A percentile compares a stretch with the other conserved stretches of the same genome.
phyloP scores from a whole-genome alignment of 2,888 invertebrate genomes.

The Kuschelorhynchus macadamiae region DNA sequence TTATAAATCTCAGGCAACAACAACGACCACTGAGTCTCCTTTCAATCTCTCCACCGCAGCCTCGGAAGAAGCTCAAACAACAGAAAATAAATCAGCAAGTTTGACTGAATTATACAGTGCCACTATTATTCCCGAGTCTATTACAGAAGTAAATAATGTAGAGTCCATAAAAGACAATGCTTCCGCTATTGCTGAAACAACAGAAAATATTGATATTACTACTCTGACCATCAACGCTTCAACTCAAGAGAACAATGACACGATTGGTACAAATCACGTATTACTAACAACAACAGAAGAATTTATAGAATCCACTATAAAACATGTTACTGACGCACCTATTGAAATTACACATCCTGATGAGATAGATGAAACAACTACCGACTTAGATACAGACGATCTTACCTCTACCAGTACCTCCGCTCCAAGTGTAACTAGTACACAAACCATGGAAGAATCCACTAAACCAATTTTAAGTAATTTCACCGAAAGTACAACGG shows the following conservation, averaged over 20 bases:
- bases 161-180: not conserved
- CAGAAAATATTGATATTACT: slow-evolving; percentile 19
- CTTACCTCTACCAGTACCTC: slow-evolving; percentile 1
- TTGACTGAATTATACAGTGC: not conserved
- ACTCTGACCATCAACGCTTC: slow-evolving; percentile 2
- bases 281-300: slow-evolving; percentile 23
- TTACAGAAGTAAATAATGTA: not conserved
- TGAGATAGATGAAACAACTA: slow-evolving; percentile 17
- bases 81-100: not conserved
- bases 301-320: slow-evolving; percentile 18
- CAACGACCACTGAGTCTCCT: not conserved
- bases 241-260: slow-evolving; percentile 8
- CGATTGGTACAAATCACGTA: slow-evolving; percentile 19
- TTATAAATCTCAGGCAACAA: not conserved
- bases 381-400: slow-evolving; percentile 5
- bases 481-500: slow-evolving; percentile 45
- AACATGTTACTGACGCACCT: slow-evolving; percentile 4
- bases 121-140: not conserved
- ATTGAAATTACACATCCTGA: not conserved
- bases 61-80: not conserved
- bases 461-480: slow-evolving; percentile 8
- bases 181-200: slow-evolving; percentile 6
- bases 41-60: not conserved
- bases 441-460: slow-evolving; percentile 11
- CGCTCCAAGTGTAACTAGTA: slow-evolving; percentile 15